phyloP scores from a whole-genome alignment of 2,797 vertebrate species.

The Tauraco hartlaubi region DNA sequence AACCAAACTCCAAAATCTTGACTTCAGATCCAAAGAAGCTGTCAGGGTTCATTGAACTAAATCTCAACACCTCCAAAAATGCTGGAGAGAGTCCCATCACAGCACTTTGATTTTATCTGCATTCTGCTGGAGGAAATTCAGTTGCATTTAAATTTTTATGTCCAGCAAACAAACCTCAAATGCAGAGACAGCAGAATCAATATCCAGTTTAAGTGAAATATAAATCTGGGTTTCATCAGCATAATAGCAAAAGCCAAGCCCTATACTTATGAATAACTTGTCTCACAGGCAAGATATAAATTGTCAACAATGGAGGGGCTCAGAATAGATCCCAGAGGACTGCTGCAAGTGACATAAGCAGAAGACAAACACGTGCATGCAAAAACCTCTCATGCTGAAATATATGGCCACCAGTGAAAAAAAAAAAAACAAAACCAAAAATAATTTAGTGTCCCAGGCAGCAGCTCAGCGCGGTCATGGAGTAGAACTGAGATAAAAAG shows the following conservation, averaged over 20 bases:
- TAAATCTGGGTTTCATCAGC: constrained; percentile 68
- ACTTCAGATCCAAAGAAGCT: constrained; percentile 12
- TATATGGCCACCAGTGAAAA: background rate
- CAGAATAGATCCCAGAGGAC: constrained; percentile 18
- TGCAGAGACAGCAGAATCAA: constrained; percentile 63
- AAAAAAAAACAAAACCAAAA: background rate
- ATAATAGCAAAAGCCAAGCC: constrained; percentile 55
- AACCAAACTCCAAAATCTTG: background rate
- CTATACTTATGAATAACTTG: constrained; percentile 53
- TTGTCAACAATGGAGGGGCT: constrained; percentile 23
- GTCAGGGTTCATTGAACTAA: constrained; percentile 8
- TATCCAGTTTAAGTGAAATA: constrained; percentile 67
- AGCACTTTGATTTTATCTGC: constrained; percentile 42
- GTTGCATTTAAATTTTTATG: constrained; percentile 65
- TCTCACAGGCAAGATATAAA: constrained; percentile 55
- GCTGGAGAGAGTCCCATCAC: background rate
- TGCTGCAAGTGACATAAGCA: background rate
- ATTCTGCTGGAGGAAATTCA: constrained; percentile 55
- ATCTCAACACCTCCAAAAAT: constrained; percentile 1
- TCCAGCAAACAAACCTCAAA: constrained; percentile 57
- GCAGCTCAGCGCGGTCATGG: background rate
- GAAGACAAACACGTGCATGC: background rate
- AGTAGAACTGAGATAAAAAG: background rate
- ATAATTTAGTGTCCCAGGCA: background rate
- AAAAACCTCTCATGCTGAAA: constrained; percentile 16